Evolutionary conservation across 1,140 invertebrate species (phyloP).

Genomic region (Phymastichus coffea): DNA sequence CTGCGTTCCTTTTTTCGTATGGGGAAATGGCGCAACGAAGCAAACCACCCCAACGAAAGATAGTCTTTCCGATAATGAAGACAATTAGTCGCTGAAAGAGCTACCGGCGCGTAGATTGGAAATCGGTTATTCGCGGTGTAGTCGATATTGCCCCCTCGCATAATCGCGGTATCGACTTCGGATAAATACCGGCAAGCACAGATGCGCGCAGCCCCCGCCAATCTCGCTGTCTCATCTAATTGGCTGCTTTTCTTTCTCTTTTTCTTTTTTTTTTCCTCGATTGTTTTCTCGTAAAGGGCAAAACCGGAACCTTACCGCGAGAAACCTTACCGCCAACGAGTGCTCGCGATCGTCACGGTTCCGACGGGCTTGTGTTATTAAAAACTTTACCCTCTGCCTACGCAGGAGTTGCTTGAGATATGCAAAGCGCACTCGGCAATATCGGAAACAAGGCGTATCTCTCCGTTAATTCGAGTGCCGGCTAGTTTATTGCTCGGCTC

Average conservation of each 20-base stretch:
- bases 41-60: not conserved
- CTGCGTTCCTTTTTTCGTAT: not conserved
- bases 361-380: too few species aligned
- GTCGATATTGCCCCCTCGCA: not conserved
- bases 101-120: not conserved
- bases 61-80: not conserved
- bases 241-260: not conserved
- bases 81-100: not conserved
- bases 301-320: too few species aligned
- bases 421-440: too few species aligned
- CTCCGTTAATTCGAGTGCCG: too few species aligned
- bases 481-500: too few species aligned
- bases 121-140: not conserved
- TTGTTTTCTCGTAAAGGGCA: too few species aligned
- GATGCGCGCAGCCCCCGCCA: not conserved
- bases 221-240: constrained; percentile 3
- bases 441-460: too few species aligned
- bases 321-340: too few species aligned
- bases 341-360: too few species aligned
- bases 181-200: not conserved
- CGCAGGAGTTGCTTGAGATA: too few species aligned
- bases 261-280: not conserved
- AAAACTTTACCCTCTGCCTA: too few species aligned
- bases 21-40: not conserved
- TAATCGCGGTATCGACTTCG: not conserved